A percentile compares a stretch with the other conserved stretches of the same genome.
Evolutionary conservation across 2,113 vertebrate genomes (phyloP).

Genomic region (Centropus unirufus): DNA sequence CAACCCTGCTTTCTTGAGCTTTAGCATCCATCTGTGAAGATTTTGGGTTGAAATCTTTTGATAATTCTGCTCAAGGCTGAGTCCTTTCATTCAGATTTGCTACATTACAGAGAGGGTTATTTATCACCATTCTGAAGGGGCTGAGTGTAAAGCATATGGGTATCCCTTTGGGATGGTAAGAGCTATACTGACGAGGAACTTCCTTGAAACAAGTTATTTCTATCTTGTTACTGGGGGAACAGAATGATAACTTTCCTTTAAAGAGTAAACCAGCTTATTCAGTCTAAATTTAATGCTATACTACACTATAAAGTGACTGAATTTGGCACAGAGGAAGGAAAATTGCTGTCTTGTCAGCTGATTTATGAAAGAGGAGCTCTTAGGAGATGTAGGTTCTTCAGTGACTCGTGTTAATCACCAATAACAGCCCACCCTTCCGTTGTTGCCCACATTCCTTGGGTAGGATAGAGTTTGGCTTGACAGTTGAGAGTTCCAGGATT

Average conservation of each 20-base stretch:
- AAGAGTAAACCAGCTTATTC: neutral
- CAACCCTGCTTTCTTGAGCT: neutral
- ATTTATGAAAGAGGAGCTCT: neutral
- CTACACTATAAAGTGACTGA: neutral
- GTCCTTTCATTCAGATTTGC: neutral
- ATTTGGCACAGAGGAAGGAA: neutral
- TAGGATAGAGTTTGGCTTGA: neutral
- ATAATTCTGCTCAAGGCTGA: neutral
- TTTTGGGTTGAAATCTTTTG: neutral
- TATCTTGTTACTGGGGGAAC: neutral
- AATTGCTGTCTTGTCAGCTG: neutral
- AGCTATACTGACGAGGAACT: neutral
- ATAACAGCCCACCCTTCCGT: neutral
- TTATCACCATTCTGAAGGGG: neutral
- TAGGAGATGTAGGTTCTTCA: neutral
- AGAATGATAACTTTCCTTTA: neutral
- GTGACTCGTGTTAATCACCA: neutral
- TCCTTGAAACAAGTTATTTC: neutral
- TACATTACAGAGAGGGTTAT: neutral
- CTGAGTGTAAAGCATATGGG: neutral
- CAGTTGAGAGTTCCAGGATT: neutral
- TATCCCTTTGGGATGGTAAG: neutral
- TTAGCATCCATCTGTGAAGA: neutral
- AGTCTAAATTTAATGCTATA: neutral
- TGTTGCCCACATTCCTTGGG: neutral